Evolutionary conservation across 2,797 vertebrate genomes (phyloP).

Genomic region (Sciurus carolinensis): DNA sequence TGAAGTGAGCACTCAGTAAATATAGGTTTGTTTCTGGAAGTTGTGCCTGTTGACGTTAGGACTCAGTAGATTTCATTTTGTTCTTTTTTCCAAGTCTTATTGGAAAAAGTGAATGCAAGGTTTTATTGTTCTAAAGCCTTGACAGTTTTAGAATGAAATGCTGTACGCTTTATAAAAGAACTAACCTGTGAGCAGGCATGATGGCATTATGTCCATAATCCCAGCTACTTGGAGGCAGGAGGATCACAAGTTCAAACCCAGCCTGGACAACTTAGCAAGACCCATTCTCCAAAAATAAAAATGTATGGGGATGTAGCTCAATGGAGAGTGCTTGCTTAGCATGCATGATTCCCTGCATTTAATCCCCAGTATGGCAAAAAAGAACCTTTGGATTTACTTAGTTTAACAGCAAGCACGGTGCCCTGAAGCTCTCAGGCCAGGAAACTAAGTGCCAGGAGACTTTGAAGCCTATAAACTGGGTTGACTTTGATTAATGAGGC

Average conservation of each 20-base stretch:
- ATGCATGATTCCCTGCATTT: background rate
- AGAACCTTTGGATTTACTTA: conserved; percentile 58
- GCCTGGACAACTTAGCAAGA: background rate
- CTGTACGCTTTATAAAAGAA: background rate
- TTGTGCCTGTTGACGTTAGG: background rate
- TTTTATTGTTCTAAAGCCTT: conserved; percentile 44
- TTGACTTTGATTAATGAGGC: conserved; percentile 5
- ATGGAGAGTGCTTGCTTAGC: background rate
- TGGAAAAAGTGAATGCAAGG: conserved; percentile 33
- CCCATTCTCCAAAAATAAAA: background rate
- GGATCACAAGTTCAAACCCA: background rate
- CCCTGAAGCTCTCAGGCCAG: background rate
- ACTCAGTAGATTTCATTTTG: conserved; percentile 29
- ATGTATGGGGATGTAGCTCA: background rate
- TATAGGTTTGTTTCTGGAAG: conserved; percentile 43
- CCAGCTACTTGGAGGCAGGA: background rate
- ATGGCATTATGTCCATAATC: background rate
- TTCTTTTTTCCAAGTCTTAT: background rate
- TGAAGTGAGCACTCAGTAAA: conserved; percentile 24
- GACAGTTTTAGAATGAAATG: conserved; percentile 54
- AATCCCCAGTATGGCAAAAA: too few species aligned
- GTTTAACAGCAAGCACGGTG: background rate
- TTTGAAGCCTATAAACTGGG: background rate
- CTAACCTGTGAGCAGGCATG: background rate
- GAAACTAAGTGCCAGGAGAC: background rate